phyloP scores from a whole-genome alignment of 2,888 invertebrate genomes.

The Cynaeus angustus region DNA sequence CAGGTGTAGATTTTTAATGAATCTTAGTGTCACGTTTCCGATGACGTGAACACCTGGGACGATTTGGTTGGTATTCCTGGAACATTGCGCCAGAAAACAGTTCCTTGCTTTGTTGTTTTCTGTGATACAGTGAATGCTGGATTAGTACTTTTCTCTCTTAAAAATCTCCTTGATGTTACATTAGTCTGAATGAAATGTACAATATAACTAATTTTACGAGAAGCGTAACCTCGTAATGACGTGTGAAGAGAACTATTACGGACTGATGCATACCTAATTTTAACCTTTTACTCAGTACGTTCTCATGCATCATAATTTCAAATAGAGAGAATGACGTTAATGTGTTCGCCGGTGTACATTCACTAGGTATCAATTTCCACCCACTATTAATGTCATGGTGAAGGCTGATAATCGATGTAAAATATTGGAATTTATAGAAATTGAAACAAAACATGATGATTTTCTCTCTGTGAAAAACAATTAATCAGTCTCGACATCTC shows the following conservation, averaged over 20 bases:
- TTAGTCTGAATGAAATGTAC: constrained; percentile 4
- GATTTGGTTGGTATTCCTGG: constrained; percentile 6
- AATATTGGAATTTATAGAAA: neutral
- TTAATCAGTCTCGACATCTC: too few species aligned
- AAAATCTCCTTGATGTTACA: too few species aligned
- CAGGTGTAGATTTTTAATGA: neutral
- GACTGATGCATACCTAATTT: constrained; percentile 23
- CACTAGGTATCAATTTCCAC: constrained; percentile 26
- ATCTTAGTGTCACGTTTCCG: constrained; percentile 11
- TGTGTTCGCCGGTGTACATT: neutral
- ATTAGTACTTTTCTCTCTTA: too few species aligned
- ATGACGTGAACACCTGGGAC: constrained; percentile 21
- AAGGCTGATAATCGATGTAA: neutral
- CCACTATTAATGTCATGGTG: constrained; percentile 21
- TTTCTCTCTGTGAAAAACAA: too few species aligned
- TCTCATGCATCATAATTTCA: constrained; percentile 10
- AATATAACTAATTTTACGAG: constrained; percentile 6
- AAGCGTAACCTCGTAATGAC: constrained; percentile 16
- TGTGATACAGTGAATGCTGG: too few species aligned
- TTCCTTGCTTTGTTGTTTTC: too few species aligned
- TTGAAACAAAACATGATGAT: too few species aligned
- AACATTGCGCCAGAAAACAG: neutral
- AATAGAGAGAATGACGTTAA: constrained; percentile 10
- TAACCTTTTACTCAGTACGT: constrained; percentile 20
- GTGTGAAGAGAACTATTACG: neutral